Evolutionary conservation across 2,113 vertebrate genomes (phyloP).

Genomic region (Miniopterus natalensis): DNA sequence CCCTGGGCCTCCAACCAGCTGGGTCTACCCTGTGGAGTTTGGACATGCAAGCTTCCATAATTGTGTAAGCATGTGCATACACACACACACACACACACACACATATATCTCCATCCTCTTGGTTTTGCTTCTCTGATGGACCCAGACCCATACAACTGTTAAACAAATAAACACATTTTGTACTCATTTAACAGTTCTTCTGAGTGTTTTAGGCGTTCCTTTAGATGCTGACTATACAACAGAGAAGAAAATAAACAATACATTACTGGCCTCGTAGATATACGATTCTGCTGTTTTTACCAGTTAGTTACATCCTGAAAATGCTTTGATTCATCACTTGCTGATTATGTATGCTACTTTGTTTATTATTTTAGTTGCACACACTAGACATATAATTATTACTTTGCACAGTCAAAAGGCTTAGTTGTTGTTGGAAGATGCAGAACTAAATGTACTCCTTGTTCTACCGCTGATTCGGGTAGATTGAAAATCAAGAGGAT

Average conservation of each 20-base stretch:
- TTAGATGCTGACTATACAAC: background rate
- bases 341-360: background rate
- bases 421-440: background rate
- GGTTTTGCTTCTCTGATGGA: background rate
- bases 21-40: background rate
- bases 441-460: background rate
- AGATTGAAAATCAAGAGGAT: slow-evolving; percentile 59
- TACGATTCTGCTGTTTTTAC: background rate
- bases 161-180: background rate
- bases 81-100: too few species aligned
- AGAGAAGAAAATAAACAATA: background rate
- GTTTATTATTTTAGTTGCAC: background rate
- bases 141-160: background rate
- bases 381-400: background rate
- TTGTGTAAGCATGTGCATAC: too few species aligned
- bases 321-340: background rate
- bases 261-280: background rate
- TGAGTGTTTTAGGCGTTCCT: background rate
- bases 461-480: background rate
- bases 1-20: background rate
- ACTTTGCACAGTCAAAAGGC: background rate
- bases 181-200: background rate
- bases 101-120: too few species aligned
- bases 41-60: too few species aligned
- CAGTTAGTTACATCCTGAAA: background rate